Evolutionary conservation across 1,140 invertebrate species (phyloP).

Genomic region (Bombyx mandarina): DNA sequence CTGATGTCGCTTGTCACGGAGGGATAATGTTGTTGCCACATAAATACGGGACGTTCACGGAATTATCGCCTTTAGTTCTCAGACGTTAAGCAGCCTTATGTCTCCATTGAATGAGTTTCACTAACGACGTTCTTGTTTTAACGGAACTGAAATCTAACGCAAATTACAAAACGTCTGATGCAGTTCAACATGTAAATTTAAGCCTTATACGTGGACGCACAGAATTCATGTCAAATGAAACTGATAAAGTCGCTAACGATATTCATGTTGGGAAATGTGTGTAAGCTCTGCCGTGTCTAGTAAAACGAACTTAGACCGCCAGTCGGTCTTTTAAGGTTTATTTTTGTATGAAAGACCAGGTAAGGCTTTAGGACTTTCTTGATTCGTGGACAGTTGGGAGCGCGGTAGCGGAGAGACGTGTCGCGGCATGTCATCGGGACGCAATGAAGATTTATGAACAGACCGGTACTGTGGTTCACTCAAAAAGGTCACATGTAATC

Average conservation of each 20-base stretch:
- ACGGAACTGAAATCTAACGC: constrained; percentile 39
- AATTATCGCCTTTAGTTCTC: too few relatives aligned
- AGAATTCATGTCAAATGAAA: background rate
- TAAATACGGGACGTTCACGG: background rate
- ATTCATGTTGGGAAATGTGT: constrained; percentile 28
- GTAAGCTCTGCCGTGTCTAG: constrained; percentile 8
- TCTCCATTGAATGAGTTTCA: too few relatives aligned
- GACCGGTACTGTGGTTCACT: constrained; percentile 33
- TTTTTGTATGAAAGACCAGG: constrained; percentile 12
- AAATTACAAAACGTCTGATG: constrained; percentile 52
- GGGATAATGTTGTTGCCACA: constrained; percentile 56
- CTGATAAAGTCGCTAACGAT: constrained; percentile 1
- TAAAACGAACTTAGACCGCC: constrained; percentile 15
- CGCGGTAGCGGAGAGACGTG: constrained; percentile 62
- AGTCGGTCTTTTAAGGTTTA: constrained; percentile 11
- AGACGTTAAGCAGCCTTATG: too few relatives aligned
- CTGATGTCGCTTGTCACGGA: constrained; percentile 63
- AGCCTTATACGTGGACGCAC: constrained; percentile 25
- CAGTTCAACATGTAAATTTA: constrained; percentile 22
- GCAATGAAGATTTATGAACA: constrained; percentile 70
- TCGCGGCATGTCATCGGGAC: constrained; percentile 65
- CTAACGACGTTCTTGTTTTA: constrained; percentile 38
- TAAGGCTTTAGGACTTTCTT: constrained; percentile 28
- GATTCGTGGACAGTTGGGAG: constrained; percentile 24
- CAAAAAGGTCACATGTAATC: constrained; percentile 31